Conservation (phyloP, 2,113 vertebrate genomes). For the Misgurnus anguillicaudatus region DNA sequence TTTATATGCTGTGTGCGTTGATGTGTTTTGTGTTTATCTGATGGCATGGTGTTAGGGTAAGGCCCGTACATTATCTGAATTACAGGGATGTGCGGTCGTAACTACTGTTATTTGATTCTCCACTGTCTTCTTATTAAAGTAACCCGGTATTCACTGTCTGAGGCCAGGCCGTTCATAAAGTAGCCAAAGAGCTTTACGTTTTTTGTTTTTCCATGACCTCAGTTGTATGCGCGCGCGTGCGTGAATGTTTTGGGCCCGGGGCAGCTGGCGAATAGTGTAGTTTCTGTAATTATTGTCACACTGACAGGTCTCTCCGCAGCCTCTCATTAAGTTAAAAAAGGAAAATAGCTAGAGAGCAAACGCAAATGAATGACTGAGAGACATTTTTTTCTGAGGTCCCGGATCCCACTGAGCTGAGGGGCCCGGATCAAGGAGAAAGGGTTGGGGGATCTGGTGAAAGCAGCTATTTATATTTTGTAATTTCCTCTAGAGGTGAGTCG, state of each 20-base stretch:
- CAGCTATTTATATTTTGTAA: conserved; percentile 30
- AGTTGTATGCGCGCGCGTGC: not conserved
- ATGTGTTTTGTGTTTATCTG: conserved; percentile 14
- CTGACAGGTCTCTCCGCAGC: conserved; percentile 64
- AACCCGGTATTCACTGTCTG: conserved; percentile 23
- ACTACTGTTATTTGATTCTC: conserved; percentile 42
- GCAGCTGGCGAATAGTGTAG: conserved; percentile 60
- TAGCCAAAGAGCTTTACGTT: not conserved
- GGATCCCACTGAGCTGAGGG: conserved; percentile 35
- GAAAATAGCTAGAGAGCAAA: conserved; percentile 45
- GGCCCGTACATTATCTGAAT: conserved; percentile 32
- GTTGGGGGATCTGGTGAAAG: conserved; percentile 2
- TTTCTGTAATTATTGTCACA: conserved; percentile 69
- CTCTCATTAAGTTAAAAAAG: conserved; percentile 62
- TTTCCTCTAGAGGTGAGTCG: conserved; percentile 41
- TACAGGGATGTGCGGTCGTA: conserved; percentile 36
- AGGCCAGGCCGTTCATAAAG: not conserved
- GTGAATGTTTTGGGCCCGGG: conserved; percentile 12
- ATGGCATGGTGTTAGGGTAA: not conserved
- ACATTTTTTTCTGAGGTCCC: conserved; percentile 58
- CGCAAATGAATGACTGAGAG: conserved; percentile 42
- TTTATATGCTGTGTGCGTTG: not conserved
- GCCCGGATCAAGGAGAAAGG: not conserved
- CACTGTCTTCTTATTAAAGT: conserved; percentile 28
- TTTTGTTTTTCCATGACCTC: conserved; percentile 13